These are phyloP conservation scores for Clepsis dumicolana DNA, from an alignment of 2,888 invertebrate species.

Conservation along the genomic window DNA sequence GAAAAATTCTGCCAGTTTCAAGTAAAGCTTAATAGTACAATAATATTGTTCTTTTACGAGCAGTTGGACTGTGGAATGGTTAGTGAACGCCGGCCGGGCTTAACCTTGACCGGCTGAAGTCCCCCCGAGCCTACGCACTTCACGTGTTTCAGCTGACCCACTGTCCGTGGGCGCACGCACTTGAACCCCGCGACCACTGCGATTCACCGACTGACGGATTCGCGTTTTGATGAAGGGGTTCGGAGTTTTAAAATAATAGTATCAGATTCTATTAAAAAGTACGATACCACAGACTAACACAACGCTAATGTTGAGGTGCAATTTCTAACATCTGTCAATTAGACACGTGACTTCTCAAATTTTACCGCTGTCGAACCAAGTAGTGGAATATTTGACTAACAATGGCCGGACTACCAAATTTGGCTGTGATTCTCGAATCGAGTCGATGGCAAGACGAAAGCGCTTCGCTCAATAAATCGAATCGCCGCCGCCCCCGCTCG, in stretches of 20 bases:
- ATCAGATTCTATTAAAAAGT: background rate
- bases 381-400: slow-evolving; percentile 27
- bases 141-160: slow-evolving; percentile 42
- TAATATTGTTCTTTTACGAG: slow-evolving; percentile 1
- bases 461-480: slow-evolving; percentile 74
- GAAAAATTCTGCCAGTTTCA: background rate
- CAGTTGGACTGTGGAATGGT: slow-evolving; percentile 11
- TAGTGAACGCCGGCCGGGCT: slow-evolving; percentile 33
- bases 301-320: too few relatives aligned
- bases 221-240: background rate
- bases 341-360: slow-evolving; percentile 3
- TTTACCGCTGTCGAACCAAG: background rate
- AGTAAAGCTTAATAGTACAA: background rate
- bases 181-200: slow-evolving; percentile 30
- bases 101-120: slow-evolving; percentile 42
- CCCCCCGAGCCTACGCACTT: slow-evolving; percentile 43
- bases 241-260: background rate
- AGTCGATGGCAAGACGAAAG: slow-evolving; percentile 52
- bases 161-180: slow-evolving; percentile 39
- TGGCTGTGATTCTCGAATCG: slow-evolving; percentile 42
- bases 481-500: slow-evolving; percentile 74
- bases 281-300: background rate
- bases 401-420: slow-evolving; percentile 51
- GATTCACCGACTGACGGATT: background rate
- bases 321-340: slow-evolving; percentile 13